phyloP scores from a whole-genome alignment of 2,113 vertebrate genomes.

The Pluvialis apricaria region DNA sequence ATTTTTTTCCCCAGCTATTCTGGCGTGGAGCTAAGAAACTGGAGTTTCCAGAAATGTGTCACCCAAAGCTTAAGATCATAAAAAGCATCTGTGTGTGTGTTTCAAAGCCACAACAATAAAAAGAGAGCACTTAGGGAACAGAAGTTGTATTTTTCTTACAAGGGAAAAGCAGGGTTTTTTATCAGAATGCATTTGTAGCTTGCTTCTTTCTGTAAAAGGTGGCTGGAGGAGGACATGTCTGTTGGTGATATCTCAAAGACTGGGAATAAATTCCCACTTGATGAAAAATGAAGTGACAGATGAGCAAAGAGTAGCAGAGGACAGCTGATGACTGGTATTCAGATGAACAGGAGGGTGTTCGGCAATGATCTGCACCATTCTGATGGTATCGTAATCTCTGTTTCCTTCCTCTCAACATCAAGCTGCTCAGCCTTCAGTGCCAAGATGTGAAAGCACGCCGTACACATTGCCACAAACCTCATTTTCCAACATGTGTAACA shows the following conservation, averaged over 20 bases:
- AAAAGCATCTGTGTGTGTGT: background rate
- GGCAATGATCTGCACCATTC: background rate
- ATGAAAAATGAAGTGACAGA: background rate
- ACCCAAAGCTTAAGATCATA: background rate
- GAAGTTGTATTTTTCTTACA: background rate
- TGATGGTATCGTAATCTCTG: accelerated
- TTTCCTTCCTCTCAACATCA: background rate
- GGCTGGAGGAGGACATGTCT: background rate
- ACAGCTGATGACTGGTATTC: background rate
- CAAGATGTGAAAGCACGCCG: background rate
- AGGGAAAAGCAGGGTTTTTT: background rate
- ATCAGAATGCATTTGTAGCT: background rate
- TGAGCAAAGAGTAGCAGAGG: background rate
- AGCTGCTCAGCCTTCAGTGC: background rate
- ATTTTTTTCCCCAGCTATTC: background rate
- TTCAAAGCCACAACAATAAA: background rate
- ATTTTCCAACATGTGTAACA: background rate
- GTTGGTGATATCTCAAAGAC: background rate
- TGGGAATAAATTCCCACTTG: background rate
- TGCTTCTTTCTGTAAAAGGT: background rate
- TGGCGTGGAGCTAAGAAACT: background rate
- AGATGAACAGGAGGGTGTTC: background rate
- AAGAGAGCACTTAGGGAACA: background rate
- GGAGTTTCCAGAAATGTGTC: background rate
- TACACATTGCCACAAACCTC: background rate